Evolutionary conservation across 2,797 vertebrate genomes (phyloP), one percentile per base, ranked within the genome.

Genomic region (Phoxinus dragarum): DNA sequence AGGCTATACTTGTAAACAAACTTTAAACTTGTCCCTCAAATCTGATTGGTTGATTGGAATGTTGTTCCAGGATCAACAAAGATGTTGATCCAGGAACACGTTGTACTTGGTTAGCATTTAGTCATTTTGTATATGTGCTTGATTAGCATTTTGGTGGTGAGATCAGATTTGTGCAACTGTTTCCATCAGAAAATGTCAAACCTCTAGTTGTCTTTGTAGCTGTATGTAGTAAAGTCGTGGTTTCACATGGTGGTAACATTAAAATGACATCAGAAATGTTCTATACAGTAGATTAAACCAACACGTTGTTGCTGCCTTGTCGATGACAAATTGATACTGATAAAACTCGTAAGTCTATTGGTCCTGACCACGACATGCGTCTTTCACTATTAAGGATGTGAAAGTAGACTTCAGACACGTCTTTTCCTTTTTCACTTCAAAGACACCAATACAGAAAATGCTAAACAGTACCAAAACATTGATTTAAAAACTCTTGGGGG

Each of bases 391-490:
- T 76, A 84, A 84, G 66, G 82, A 85, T 87, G 87, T 77, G 87
- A 87, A 88, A 89, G 69, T 68, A 89, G 89, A 87, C 85, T 78
- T 69, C 66, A 84, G 67, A 71, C 80, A 47, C 34, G 11, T 61
- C 23, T 73, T 79, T 88, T 77, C 52, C 75, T 27, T 72, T 88
- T 84, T 75, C 27, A 73, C 23, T 73, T 68, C 52, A 71, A 76
- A 66, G 31, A 56, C 21, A 34, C 36, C 47, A 14, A 5, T 69
- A 36, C 44, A 42, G 76, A 17, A 73, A 73, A 64, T 84, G 6
- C 42, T 17, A 49, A 74, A 64, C 19, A 6, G 21, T n/a, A 19
- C 23, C 27, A 77, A 12, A 52, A 52, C 21, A 19, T n/a, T 36
- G 21, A 49, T 81, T 85, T 84, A 86, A 66, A 80, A 81, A 79